Conservation (phyloP, 2,797 vertebrate genomes). For the Acridotheres tristis region DNA sequence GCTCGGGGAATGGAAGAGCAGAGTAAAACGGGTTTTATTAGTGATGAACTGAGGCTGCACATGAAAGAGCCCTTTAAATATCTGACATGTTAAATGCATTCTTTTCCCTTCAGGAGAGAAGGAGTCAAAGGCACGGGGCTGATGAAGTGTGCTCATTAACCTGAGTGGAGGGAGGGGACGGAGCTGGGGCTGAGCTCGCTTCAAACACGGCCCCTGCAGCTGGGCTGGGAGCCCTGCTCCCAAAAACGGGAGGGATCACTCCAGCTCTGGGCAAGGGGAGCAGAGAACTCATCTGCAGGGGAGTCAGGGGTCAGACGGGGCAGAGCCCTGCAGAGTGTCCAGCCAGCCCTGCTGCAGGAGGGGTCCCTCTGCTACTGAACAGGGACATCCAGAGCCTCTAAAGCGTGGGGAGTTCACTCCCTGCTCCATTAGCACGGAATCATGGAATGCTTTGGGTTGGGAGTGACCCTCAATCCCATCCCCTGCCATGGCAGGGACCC, state of each 20-base stretch:
- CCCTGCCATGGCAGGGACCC: not conserved
- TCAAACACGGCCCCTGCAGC: not conserved
- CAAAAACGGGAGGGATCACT: not conserved
- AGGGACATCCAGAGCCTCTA: not conserved
- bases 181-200: conserved; percentile 12
- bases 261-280: not conserved
- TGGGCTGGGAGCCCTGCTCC: not conserved
- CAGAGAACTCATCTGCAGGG: not conserved
- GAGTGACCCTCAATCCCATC: not conserved
- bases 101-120: conserved; percentile 64
- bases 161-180: conserved; percentile 36
- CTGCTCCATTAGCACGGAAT: accelerated
- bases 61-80: conserved; percentile 65
- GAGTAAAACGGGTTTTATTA: conserved; percentile 68
- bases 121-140: conserved; percentile 29
- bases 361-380: not conserved
- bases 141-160: conserved; percentile 70
- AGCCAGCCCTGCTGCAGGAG: not conserved
- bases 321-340: not conserved
- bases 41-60: conserved; percentile 49
- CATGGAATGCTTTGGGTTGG: not conserved
- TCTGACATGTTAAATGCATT: conserved; percentile 66
- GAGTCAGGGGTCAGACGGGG: not conserved
- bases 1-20: conserved; percentile 37
- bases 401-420: accelerated